Evolutionary conservation across 2,888 invertebrate genomes (phyloP).

Genomic region (Tenthredo distinguenda): DNA sequence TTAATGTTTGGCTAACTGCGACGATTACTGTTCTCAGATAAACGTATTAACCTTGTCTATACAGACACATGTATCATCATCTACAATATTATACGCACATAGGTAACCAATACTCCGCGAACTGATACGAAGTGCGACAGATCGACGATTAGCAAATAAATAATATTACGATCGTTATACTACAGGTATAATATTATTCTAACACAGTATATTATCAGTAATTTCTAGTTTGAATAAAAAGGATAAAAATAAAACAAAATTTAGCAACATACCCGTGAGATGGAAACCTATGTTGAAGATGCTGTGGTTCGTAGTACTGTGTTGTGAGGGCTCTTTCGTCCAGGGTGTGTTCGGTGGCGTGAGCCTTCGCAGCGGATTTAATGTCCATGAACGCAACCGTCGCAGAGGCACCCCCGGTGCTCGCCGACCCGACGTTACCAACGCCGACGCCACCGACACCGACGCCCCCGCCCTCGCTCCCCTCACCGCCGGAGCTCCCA

Average conservation of each 20-base stretch:
- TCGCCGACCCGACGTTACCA: constrained; percentile 79
- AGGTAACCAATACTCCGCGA: not conserved
- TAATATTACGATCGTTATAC: not conserved
- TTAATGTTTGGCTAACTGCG: constrained; percentile 1
- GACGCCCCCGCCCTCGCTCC: constrained; percentile 77
- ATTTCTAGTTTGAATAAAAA: not conserved
- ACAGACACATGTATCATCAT: not conserved
- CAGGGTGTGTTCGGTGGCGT: constrained; percentile 93
- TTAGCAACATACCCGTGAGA: constrained; percentile 80
- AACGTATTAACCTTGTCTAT: constrained; percentile 31
- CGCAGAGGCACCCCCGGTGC: constrained; percentile 87
- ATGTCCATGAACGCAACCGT: constrained; percentile 98
- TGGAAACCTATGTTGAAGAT: constrained; percentile 77
- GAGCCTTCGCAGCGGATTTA: constrained; percentile 96
- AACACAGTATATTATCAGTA: not conserved
- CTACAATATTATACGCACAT: not conserved
- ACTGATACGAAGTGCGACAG: constrained; percentile 36
- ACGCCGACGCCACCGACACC: constrained; percentile 73
- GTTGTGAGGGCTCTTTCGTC: constrained; percentile 93
- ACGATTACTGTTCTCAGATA: constrained; percentile 27
- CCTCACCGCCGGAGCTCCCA: constrained; percentile 79
- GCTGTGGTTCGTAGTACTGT: constrained; percentile 93
- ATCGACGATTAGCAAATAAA: not conserved
- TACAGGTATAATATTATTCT: not conserved
- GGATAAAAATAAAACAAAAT: not conserved